A percentile compares a stretch with the other conserved stretches of the same genome.
Evolutionary conservation across 2,888 invertebrate genomes (phyloP).

Genomic region (Nomada goodeniana): DNA sequence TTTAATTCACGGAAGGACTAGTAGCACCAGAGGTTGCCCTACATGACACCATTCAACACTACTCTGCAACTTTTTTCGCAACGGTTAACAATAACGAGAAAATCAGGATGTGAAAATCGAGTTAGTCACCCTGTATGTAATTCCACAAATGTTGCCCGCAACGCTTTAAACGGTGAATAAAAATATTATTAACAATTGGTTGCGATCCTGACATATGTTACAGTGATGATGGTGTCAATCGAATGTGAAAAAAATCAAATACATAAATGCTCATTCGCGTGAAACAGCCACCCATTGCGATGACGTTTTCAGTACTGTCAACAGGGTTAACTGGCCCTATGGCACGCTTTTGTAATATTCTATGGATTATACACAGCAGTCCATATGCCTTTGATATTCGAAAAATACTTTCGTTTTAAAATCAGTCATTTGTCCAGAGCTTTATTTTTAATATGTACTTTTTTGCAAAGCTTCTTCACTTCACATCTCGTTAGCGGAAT

Average conservation of each 20-base stretch:
- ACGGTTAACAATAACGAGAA: no score
- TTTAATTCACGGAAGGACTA: no score
- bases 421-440: not conserved
- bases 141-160: not conserved
- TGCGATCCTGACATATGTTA: not conserved
- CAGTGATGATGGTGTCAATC: conserved; percentile 7
- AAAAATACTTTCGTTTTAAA: not conserved
- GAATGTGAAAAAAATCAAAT: conserved; percentile 23
- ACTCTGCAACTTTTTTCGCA: no score
- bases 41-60: no score
- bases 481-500: not conserved
- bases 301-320: conserved; percentile 12
- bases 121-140: not conserved
- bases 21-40: no score
- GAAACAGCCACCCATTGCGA: conserved; percentile 28
- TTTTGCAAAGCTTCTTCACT: not conserved
- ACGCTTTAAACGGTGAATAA: conserved; percentile 10
- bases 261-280: conserved; percentile 14
- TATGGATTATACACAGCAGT: not conserved
- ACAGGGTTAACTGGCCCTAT: conserved; percentile 6
- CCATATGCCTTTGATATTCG: not conserved
- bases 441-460: not conserved
- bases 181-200: conserved; percentile 24
- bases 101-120: no score
- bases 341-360: conserved; percentile 14